These are phyloP conservation scores for Heteromyza rotundicornis DNA, from an alignment of 2,888 invertebrate genomes.

Conservation along the genomic window DNA sequence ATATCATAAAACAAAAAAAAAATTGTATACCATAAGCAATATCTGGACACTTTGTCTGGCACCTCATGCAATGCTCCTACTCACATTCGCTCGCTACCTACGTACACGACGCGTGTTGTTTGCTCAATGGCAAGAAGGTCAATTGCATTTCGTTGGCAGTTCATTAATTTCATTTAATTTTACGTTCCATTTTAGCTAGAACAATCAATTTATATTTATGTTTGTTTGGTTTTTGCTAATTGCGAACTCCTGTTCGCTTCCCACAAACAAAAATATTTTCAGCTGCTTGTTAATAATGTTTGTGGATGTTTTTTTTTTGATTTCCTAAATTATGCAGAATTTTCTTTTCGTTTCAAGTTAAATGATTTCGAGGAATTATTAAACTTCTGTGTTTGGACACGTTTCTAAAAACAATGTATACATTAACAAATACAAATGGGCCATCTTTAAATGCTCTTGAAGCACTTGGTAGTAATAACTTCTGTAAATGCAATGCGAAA, in stretches of 20 bases:
- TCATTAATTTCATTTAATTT: constrained; percentile 45
- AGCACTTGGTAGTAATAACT: too few relatives aligned
- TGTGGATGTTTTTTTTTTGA: neutral
- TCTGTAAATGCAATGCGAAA: too few relatives aligned
- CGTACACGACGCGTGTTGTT: constrained; percentile 21
- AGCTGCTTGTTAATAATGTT: neutral
- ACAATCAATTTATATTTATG: constrained; percentile 16
- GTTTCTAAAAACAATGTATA: too few relatives aligned
- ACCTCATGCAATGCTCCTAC: constrained; percentile 20
- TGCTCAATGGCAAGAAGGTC: constrained; percentile 49
- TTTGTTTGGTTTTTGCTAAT: constrained; percentile 4
- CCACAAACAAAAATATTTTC: constrained; percentile 2
- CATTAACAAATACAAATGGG: too few relatives aligned
- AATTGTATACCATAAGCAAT: neutral
- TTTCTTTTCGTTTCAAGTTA: too few relatives aligned
- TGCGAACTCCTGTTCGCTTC: neutral
- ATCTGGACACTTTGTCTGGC: constrained; percentile 46
- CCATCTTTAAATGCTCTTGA: too few relatives aligned
- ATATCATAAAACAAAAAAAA: neutral
- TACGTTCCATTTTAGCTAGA: constrained; percentile 15
- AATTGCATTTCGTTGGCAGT: constrained; percentile 55
- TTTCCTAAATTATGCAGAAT: neutral
- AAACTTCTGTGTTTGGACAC: too few relatives aligned
- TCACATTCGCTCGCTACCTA: neutral
- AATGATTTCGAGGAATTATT: too few relatives aligned